A percentile compares a stretch with the other conserved stretches of the same genome.
Conservation (phyloP, 2,888 invertebrate species). For the Itoplectis maculator region DNA sequence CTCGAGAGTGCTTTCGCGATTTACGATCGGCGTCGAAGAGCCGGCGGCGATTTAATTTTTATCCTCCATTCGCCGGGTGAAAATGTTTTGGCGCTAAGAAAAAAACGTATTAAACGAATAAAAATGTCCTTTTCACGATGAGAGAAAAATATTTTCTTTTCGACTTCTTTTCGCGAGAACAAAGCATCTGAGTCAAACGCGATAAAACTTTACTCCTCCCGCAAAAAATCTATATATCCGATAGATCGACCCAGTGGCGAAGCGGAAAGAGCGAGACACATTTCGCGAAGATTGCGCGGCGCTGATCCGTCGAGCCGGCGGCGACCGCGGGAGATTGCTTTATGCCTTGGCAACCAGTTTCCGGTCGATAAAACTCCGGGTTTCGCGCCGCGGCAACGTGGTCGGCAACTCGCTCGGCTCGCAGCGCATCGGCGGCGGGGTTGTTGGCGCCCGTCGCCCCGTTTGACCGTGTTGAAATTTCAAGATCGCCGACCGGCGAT, state of each 20-base stretch:
- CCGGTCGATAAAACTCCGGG: slow-evolving; percentile 69
- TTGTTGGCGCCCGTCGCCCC: slow-evolving; percentile 68
- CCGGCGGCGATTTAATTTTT: no score
- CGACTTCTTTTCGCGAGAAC: no score
- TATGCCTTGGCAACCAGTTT: slow-evolving; percentile 69
- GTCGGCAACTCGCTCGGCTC: slow-evolving; percentile 63
- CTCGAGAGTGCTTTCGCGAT: no score
- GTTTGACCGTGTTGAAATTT: slow-evolving; percentile 73
- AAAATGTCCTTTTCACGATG: no score
- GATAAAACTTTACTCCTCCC: not conserved
- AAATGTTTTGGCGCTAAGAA: no score
- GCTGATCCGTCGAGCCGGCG: not conserved
- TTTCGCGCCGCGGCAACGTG: slow-evolving; percentile 65
- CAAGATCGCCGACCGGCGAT: slow-evolving; percentile 73
- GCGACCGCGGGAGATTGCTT: slow-evolving; percentile 35
- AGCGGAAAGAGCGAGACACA: slow-evolving; percentile 24
- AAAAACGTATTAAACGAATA: no score
- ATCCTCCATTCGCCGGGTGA: no score
- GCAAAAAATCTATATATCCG: not conserved
- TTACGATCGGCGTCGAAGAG: no score
- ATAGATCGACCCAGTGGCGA: not conserved
- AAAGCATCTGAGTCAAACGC: no score
- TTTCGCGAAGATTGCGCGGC: not conserved
- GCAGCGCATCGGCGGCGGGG: slow-evolving; percentile 37
- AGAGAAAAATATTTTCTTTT: no score